Percentiles rank a stretch among this genome's conserved stretches.
Conservation (phyloP, 2,113 vertebrate genomes). For the Phylloscopus trochiloides region DNA sequence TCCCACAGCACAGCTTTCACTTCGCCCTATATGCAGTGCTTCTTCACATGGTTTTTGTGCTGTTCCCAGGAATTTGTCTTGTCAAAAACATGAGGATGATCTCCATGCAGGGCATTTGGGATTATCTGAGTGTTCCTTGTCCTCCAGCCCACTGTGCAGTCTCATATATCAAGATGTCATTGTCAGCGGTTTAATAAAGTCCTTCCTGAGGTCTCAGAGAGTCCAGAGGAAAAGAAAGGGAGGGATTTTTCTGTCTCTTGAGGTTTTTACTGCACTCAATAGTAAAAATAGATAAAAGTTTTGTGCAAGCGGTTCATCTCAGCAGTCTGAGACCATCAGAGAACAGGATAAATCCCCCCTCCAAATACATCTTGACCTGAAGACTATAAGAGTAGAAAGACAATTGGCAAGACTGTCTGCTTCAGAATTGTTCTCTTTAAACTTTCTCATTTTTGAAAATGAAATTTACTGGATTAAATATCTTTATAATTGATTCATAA, state of each 20-base stretch:
- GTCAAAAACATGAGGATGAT: not conserved
- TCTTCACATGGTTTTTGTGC: not conserved
- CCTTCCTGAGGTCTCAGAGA: not conserved
- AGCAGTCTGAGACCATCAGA: not conserved
- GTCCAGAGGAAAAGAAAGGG: not conserved
- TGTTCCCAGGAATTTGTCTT: not conserved
- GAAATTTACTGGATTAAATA: not conserved
- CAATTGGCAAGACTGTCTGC: not conserved
- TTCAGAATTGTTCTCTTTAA: not conserved
- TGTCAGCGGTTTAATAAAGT: not conserved
- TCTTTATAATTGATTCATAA: not conserved
- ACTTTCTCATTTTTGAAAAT: not conserved
- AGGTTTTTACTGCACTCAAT: not conserved
- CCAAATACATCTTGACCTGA: not conserved
- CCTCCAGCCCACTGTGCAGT: not conserved
- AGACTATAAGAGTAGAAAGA: not conserved
- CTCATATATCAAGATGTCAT: not conserved
- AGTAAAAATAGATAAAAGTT: not conserved
- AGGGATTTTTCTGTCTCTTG: not conserved
- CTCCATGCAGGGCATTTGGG: not conserved
- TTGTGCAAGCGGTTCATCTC: not conserved
- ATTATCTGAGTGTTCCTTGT: not conserved
- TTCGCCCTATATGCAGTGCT: rapidly evolving
- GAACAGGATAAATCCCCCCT: not conserved
- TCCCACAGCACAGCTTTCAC: not conserved